Conservation (phyloP, 2,797 vertebrate species). For the Rhinella marina region DNA sequence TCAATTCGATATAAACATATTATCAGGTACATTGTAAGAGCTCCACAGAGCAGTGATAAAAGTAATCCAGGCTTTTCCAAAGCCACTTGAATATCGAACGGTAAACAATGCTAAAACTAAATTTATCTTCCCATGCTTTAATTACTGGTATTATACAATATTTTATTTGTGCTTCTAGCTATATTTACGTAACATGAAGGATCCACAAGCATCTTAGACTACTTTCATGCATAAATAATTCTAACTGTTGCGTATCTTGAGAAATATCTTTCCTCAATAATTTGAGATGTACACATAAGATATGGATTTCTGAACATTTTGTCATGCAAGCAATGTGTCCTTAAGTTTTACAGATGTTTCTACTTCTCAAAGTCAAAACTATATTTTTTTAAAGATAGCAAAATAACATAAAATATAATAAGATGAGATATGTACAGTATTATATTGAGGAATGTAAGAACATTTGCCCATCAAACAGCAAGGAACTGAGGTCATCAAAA, state of each 20-base stretch:
- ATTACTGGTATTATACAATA: constrained; percentile 2
- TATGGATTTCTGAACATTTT: constrained; percentile 19
- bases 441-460: background rate
- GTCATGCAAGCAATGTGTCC: background rate
- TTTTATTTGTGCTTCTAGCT: background rate
- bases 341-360: constrained; percentile 16
- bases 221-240: constrained; percentile 28
- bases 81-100: background rate
- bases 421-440: background rate
- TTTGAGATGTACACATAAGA: constrained; percentile 14
- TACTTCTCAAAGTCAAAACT: constrained; percentile 10
- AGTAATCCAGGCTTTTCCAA: constrained; percentile 15
- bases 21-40: background rate
- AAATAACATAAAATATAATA: background rate
- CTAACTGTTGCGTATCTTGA: constrained; percentile 7
- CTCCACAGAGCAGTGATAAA: background rate
- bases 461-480: background rate
- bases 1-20: background rate
- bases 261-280: background rate
- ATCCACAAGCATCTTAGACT: background rate
- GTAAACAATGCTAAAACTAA: constrained; percentile 20
- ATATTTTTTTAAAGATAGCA: background rate
- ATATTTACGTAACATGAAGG: constrained; percentile 3
- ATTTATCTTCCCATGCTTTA: background rate
- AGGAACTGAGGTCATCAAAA: background rate